Evolutionary conservation across 2,888 invertebrate species (phyloP), one percentile per base, ranked within the genome.

Genomic region (Brassicogethes aeneus): DNA sequence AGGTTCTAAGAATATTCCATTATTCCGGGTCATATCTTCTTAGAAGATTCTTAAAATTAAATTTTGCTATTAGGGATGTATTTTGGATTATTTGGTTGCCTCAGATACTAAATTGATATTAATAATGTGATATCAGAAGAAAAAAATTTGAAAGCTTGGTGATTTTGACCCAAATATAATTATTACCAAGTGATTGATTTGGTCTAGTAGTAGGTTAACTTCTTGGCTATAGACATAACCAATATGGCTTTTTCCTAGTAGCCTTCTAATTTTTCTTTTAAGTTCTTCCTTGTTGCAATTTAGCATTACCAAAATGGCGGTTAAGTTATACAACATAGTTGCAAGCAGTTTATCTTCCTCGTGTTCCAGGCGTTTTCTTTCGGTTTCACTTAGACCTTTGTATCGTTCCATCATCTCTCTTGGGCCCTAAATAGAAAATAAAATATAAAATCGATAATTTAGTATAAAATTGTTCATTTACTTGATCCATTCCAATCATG

Each of bases 351-450:
- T 77, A 67, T 99, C 99, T 64, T 99, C 99, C 62, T 99, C 99
- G 56, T 96, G 91, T 60, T 99, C 99, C 32, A 99, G 72, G 2
- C 97, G 79, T 68, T 97, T 96, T 40, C 89, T 74, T 60, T 93
- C 92, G 15, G 89, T 90, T 38, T 93, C 93, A 60, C 93, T 92
- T 41, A 96, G 71, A 40, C 86, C 83, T 62, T 90, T 92, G 70
- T 96, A 96, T 53, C 95, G 80, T 60, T 96, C 96, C 92, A 97
- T 95, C 96, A 97, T 96, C 72, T 96, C 96, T 40, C 88, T 83
- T 23, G 96, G 94, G 14, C 96, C 95, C 74, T 75, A 45, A 32
- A 51, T n/a, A 31, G 40, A 17, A 36, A 17, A 8, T 40, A n/a
- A 35, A 12, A 16, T 8, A 14, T 10, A 15, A 37, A 17, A 29